Conservation (phyloP, 2,113 vertebrate species). For the Erythrocebus patas region DNA sequence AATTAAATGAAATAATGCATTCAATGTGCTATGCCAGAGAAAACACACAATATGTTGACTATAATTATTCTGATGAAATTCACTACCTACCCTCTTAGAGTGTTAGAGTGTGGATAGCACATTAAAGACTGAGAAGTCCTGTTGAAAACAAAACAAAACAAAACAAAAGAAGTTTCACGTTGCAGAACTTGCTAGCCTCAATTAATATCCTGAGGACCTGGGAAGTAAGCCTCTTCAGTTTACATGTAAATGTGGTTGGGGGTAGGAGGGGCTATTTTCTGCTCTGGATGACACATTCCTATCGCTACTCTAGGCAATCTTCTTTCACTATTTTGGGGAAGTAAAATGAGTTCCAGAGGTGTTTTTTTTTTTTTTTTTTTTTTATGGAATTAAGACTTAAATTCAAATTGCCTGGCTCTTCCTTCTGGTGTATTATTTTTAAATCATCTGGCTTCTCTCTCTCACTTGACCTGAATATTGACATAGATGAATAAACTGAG, state of each 20-base stretch:
- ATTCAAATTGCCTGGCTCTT: not conserved
- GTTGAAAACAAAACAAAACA: not conserved
- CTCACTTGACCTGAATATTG: not conserved
- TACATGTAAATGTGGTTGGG: not conserved
- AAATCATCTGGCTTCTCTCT: not conserved
- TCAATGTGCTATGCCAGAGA: not conserved
- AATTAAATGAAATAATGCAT: not conserved
- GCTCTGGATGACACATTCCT: not conserved
- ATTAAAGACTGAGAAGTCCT: not conserved
- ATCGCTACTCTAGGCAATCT: not conserved
- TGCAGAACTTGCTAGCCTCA: not conserved
- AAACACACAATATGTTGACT: not conserved
- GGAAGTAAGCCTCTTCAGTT: not conserved
- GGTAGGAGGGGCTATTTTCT: not conserved
- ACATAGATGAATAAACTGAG: not conserved
- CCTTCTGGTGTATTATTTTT: not conserved
- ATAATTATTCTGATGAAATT: not conserved
- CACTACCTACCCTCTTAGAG: not conserved
- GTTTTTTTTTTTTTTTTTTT: not conserved
- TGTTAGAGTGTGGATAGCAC: not conserved
- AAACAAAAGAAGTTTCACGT: not conserved
- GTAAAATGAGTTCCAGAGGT: not conserved
- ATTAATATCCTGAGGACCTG: not conserved
- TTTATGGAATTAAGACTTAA: not conserved
- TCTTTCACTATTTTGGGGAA: not conserved